Evolutionary conservation across 2,797 vertebrate genomes (phyloP), one percentile per base, ranked within the genome.

Genomic region (Allobates femoralis): DNA sequence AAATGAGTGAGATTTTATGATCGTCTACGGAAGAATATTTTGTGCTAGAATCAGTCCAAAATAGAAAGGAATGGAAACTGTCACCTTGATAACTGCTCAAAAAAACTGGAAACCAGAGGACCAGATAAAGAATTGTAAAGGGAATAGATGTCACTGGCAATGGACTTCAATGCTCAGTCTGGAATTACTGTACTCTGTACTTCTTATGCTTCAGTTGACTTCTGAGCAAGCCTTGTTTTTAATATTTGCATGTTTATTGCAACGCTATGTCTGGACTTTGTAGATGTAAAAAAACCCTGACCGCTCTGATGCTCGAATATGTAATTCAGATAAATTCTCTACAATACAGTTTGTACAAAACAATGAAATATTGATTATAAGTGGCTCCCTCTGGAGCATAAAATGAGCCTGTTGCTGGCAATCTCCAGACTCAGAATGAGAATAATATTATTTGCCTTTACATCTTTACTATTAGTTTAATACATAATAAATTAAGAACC

Each of bases 71-170:
- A 32, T 60, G 56, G 66, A 81, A 86, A 41, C 85, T 86, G 85
- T 81, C 79, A 86, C 85, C 55, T 86, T 76, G 69, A 86, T 86
- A 19, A 86, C 79, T 69, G 79, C 37, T 86, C n/a, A 56, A 55
- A 60, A 81, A 66, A 86, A 77, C 53, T 77, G 58, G 79, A 62
- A 82, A 83, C 28, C 79, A 82, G 60, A 82, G 23, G 79, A 77
- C 79, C 79, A 77, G 41, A 86, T 81, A 81, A 75, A 81, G 79
- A 81, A 86, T 56, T 86, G 79, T 64, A 82, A 77, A 81, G 85
- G 85, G 85, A 86, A 86, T 87, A 87, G 51, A 83, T 87, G 85
- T 87, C 85, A 87, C 73, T 83, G 74, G 50, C 51, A 26, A 69
- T 87, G 80, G 80, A 77, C 79, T 83, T 82, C 56, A 56, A 71